Evolutionary conservation across 92 coral and sea anemone species (phyloP).

Genomic region (Metridium senile): DNA sequence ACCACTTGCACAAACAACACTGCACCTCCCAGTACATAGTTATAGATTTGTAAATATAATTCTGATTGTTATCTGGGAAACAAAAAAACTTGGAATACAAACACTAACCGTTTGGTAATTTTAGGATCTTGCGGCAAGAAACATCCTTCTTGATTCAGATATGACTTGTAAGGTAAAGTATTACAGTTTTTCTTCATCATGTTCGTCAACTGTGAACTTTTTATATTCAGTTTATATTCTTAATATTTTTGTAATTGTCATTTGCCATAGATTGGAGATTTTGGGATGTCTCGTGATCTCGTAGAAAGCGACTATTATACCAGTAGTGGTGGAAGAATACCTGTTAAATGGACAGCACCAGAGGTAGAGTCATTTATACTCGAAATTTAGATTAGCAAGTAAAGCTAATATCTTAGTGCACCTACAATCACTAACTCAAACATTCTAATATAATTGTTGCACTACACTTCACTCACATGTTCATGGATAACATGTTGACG

Average conservation of each 20-base stretch:
- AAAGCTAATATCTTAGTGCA: not conserved
- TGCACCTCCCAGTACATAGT: too few relatives aligned
- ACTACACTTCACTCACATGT: too few relatives aligned
- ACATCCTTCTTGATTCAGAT: constrained; percentile 41
- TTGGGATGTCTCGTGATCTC: constrained; percentile 48
- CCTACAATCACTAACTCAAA: too few relatives aligned
- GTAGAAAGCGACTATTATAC: constrained; percentile 35
- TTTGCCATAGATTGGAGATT: constrained; percentile 33
- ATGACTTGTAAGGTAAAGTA: constrained; percentile 37
- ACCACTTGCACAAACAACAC: too few relatives aligned
- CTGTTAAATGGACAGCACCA: constrained; percentile 50
- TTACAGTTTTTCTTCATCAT: not conserved
- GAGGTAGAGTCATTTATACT: constrained; percentile 19
- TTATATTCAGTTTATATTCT: not conserved
- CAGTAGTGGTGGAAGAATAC: constrained; percentile 45
- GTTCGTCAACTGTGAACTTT: not conserved
- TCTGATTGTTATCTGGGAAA: too few relatives aligned
- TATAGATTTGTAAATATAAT: too few relatives aligned
- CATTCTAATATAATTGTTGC: too few relatives aligned
- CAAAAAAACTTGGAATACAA: too few relatives aligned
- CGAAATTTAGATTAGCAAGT: not conserved
- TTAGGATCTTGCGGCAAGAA: constrained; percentile 44
- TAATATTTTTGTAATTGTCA: not conserved
- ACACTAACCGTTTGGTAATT: too few relatives aligned
- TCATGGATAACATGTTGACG: too few relatives aligned